Conservation (phyloP, 2,113 vertebrate genomes). For the Tenrec ecaudatus region DNA sequence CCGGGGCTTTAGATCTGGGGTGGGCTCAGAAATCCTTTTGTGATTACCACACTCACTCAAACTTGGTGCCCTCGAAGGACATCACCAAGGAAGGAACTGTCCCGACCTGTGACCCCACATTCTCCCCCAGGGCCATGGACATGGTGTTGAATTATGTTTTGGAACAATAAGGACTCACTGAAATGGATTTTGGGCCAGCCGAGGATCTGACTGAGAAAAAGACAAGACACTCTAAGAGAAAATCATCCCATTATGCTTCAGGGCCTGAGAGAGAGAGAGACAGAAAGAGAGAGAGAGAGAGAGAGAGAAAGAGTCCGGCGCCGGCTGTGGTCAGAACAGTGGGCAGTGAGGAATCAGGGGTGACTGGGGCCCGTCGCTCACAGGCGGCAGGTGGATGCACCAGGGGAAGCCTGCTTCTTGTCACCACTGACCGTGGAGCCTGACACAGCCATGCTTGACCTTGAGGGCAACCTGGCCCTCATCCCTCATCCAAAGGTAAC, state of each 20-base stretch:
- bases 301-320: neutral
- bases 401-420: neutral
- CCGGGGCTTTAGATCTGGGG: neutral
- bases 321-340: neutral
- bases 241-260: neutral
- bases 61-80: neutral
- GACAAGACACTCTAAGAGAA: neutral
- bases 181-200: neutral
- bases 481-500: neutral
- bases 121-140: neutral
- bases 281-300: too few species aligned
- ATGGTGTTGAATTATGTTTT: neutral
- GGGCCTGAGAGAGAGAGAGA: too few species aligned
- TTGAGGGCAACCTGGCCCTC: neutral
- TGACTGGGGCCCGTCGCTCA: too few species aligned
- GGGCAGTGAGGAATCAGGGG: neutral
- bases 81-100: neutral
- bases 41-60: too few species aligned
- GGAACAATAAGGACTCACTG: neutral
- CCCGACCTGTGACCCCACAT: neutral
- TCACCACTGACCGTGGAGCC: neutral
- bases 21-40: neutral
- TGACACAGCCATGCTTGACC: neutral
- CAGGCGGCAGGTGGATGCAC: too few species aligned
- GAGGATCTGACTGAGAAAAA: neutral